These are phyloP conservation scores for Dasyurus viverrinus DNA, from an alignment of 2,113 vertebrate genomes.

Conservation along the genomic window DNA sequence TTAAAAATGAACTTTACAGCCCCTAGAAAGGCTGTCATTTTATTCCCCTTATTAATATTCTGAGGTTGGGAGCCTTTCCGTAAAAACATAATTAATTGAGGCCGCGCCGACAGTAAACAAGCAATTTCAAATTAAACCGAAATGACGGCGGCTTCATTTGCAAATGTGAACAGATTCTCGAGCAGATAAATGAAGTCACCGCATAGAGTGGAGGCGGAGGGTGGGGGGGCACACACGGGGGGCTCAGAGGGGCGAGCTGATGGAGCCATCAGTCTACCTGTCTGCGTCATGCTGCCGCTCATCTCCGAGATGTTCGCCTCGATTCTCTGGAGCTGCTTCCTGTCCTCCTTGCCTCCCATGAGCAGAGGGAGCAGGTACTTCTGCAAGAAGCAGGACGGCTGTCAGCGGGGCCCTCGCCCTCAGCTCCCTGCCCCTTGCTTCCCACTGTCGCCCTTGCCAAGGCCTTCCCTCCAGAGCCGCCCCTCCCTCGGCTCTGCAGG, in stretches of 20 bases:
- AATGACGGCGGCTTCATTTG: conserved; percentile 99
- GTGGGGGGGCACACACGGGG: conserved; percentile 72
- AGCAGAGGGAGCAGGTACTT: conserved; percentile 98
- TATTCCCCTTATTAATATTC: conserved; percentile 99
- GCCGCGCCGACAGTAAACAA: conserved; percentile 99
- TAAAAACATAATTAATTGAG: conserved; percentile 99
- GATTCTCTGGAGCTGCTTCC: conserved; percentile 98
- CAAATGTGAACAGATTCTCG: conserved; percentile 99
- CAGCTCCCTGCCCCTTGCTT: neutral
- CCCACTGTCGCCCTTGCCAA: fast-evolving
- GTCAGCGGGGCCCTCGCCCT: fast-evolving
- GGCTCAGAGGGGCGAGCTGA: conserved; percentile 88
- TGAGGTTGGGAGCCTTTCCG: conserved; percentile 99
- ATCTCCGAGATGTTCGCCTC: conserved; percentile 95
- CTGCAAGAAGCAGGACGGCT: conserved; percentile 84
- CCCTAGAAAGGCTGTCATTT: conserved; percentile 98
- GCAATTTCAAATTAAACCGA: conserved; percentile 99
- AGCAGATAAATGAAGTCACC: conserved; percentile 99
- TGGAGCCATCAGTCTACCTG: conserved; percentile 99
- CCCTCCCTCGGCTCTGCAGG: neutral
- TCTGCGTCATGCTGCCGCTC: conserved; percentile 99
- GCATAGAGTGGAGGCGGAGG: conserved; percentile 85
- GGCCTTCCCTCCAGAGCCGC: neutral
- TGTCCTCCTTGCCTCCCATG: conserved; percentile 96
- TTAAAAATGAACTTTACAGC: conserved; percentile 99